Evolutionary conservation across 1,140 invertebrate species (phyloP).

Genomic region (Schmidtea mediterranea): DNA sequence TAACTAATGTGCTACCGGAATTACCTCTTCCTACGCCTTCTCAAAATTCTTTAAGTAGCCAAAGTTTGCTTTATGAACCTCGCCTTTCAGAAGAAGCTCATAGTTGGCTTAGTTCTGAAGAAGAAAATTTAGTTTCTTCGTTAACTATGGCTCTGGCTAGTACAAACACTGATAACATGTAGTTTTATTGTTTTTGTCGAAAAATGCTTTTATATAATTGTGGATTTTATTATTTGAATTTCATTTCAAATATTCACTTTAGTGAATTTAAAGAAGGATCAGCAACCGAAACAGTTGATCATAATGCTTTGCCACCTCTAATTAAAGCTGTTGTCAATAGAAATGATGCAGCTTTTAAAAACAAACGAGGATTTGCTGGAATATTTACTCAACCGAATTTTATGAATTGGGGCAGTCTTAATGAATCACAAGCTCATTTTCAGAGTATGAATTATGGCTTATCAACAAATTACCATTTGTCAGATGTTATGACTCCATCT

Average conservation of each 20-base stretch:
- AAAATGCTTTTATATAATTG: not conserved
- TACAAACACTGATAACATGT: constrained; percentile 3
- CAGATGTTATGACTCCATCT: too few relatives aligned
- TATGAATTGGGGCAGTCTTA: too few relatives aligned
- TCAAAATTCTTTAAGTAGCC: not conserved
- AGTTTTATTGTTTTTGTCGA: not conserved
- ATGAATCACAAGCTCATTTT: too few relatives aligned
- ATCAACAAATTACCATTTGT: too few relatives aligned
- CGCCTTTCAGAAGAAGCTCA: not conserved
- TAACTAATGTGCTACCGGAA: constrained; percentile 1
- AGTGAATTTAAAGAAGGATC: not conserved
- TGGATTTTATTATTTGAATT: not conserved
- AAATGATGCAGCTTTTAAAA: too few relatives aligned
- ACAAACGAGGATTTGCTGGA: too few relatives aligned
- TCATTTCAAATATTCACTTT: not conserved
- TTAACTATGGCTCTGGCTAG: not conserved
- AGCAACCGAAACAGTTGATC: not conserved
- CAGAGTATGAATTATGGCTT: too few relatives aligned
- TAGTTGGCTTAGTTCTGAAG: not conserved
- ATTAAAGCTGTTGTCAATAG: too few relatives aligned
- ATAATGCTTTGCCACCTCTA: too few relatives aligned
- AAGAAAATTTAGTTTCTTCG: not conserved
- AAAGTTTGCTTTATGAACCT: not conserved
- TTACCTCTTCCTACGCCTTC: not conserved
- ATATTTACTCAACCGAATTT: too few relatives aligned